A percentile compares a stretch with the other conserved stretches of the same genome.
These are phyloP conservation scores for Toxostoma redivivum DNA, from an alignment of 2,113 vertebrate species.

Conservation along the genomic window DNA sequence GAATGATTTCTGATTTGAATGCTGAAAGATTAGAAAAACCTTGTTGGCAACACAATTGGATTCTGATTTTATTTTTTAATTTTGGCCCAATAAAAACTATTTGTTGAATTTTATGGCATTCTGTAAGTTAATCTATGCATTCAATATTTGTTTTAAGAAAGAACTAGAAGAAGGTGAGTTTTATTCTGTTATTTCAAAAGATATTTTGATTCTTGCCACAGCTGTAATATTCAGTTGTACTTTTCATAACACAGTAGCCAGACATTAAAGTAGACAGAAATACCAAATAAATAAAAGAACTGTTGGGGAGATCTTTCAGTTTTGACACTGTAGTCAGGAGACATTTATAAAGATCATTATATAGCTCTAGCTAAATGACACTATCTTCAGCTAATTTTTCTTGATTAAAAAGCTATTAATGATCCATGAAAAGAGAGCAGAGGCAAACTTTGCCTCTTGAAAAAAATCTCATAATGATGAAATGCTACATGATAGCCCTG, in stretches of 20 bases:
- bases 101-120: neutral
- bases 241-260: neutral
- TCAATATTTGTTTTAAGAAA: neutral
- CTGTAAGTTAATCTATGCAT: neutral
- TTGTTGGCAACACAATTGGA: neutral
- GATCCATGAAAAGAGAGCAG: neutral
- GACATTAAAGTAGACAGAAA: neutral
- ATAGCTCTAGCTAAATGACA: neutral
- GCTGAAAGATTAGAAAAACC: neutral
- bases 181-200: neutral
- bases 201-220: neutral
- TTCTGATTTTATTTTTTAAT: neutral
- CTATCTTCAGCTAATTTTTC: conserved; percentile 40
- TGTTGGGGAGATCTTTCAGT: neutral
- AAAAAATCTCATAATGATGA: conserved; percentile 24
- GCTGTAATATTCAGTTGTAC: neutral
- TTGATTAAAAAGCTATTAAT: conserved; percentile 43
- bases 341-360: neutral
- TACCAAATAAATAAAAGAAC: neutral
- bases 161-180: neutral
- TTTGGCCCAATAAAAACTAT: neutral
- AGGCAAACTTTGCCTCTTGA: conserved; percentile 1
- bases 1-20: neutral
- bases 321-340: neutral
- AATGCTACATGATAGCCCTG: neutral